These are phyloP conservation scores for Micronycteris hirsuta DNA, from an alignment of 2,113 vertebrate genomes.

Conservation along the genomic window DNA sequence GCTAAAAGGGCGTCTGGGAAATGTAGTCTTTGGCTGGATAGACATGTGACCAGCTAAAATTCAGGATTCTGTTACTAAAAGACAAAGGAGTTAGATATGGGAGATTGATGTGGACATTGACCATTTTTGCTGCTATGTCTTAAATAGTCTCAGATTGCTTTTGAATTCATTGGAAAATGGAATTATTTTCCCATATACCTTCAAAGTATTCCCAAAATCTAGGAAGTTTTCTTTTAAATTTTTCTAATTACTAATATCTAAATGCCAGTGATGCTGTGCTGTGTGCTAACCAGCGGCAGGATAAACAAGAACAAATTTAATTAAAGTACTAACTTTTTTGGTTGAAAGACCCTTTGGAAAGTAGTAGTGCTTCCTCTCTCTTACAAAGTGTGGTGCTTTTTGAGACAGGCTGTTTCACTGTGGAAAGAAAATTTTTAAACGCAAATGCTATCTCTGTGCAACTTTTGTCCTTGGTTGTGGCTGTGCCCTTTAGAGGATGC, in stretches of 20 bases:
- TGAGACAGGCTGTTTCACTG: not conserved
- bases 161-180: not conserved
- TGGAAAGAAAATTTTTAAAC: not conserved
- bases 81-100: not conserved
- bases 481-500: not conserved
- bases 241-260: not conserved
- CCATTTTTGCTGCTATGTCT: not conserved
- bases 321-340: not conserved
- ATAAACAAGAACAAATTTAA: not conserved
- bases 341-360: not conserved
- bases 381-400: not conserved
- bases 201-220: not conserved
- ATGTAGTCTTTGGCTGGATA: not conserved
- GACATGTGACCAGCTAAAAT: not conserved
- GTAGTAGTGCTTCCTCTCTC: not conserved
- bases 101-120: not conserved
- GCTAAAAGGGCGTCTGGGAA: not conserved
- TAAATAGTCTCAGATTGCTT: constrained; percentile 8
- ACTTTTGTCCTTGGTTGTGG: not conserved
- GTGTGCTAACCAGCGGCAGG: not conserved
- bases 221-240: not conserved
- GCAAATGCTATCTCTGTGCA: not conserved
- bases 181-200: not conserved
- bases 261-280: not conserved
- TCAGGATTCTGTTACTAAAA: not conserved